These are phyloP conservation scores for Anarsia innoxiella DNA, from an alignment of 2,888 invertebrate genomes.

Conservation along the genomic window DNA sequence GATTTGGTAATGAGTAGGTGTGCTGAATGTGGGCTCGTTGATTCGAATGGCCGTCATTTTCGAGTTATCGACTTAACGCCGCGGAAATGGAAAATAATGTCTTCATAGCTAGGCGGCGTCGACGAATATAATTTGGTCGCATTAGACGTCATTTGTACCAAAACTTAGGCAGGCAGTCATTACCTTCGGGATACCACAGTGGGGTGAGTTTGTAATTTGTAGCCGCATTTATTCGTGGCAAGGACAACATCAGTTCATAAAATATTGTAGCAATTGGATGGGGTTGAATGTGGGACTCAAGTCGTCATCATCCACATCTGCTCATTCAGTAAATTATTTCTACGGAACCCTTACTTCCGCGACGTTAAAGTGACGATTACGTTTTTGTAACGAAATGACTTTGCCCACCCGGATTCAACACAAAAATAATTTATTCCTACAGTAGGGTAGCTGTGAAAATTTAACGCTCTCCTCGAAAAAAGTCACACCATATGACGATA, in stretches of 20 bases:
- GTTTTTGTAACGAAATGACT: conserved; percentile 52
- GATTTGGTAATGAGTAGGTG: conserved; percentile 59
- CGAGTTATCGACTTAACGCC: conserved; percentile 72
- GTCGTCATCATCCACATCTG: conserved; percentile 45
- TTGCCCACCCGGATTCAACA: conserved; percentile 68
- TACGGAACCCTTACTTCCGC: conserved; percentile 63
- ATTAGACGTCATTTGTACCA: conserved; percentile 61
- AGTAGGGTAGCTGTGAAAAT: conserved; percentile 67
- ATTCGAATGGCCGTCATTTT: conserved; percentile 67
- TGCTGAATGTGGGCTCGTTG: conserved; percentile 49
- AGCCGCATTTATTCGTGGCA: too few species aligned
- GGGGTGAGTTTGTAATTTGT: too few species aligned
- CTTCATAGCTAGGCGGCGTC: conserved; percentile 59
- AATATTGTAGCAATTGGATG: too few species aligned
- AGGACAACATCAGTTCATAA: too few species aligned
- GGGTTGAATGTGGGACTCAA: too few species aligned
- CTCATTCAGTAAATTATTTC: conserved; percentile 30
- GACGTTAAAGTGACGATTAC: conserved; percentile 44
- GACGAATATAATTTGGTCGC: conserved; percentile 60
- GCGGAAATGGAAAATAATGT: conserved; percentile 73
- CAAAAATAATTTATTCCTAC: conserved; percentile 65
- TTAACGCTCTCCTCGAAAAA: conserved; percentile 59
- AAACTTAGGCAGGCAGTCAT: conserved; percentile 24
- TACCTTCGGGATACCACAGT: too few species aligned
- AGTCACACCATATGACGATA: conserved; percentile 55